phyloP scores from a whole-genome alignment of 2,797 vertebrate genomes.

The Australoheros facetus region DNA sequence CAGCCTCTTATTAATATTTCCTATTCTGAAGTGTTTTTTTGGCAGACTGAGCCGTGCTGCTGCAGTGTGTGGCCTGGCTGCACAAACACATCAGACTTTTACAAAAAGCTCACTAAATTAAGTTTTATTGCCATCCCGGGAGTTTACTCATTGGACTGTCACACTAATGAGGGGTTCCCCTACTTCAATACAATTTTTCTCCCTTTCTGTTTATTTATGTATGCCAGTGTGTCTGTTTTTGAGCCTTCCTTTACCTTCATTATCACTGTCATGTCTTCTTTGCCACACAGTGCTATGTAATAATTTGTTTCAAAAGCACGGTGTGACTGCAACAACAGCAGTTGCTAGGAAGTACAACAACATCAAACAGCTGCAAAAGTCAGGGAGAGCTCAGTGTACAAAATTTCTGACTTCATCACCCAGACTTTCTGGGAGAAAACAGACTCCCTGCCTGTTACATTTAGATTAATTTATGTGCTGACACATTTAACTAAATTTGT shows the following conservation, averaged over 20 bases:
- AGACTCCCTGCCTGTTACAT: not conserved
- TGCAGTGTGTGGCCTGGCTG: conserved; percentile 66
- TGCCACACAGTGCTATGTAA: not conserved
- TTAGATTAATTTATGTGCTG: not conserved
- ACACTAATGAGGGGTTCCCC: conserved; percentile 71
- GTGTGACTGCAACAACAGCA: not conserved
- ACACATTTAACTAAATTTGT: not conserved
- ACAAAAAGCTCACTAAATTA: conserved; percentile 53
- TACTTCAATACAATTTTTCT: conserved; percentile 29
- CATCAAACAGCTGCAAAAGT: not conserved
- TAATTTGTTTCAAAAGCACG: not conserved
- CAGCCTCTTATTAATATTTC: conserved; percentile 60
- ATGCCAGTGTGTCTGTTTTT: conserved; percentile 16
- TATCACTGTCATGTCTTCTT: not conserved
- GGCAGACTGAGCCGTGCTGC: conserved; percentile 38
- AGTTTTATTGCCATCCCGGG: conserved; percentile 57
- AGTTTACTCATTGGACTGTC: conserved; percentile 67
- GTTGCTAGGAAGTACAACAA: not conserved
- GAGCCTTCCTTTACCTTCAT: conserved; percentile 16
- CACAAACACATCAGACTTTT: conserved; percentile 55
- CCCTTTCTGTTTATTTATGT: conserved; percentile 40
- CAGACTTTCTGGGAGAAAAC: not conserved
- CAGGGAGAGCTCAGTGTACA: not conserved
- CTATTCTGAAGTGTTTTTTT: conserved; percentile 66
- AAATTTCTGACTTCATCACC: not conserved